These are phyloP conservation scores for Lota lota DNA, from an alignment of 2,113 vertebrate genomes.

Conservation along the genomic window DNA sequence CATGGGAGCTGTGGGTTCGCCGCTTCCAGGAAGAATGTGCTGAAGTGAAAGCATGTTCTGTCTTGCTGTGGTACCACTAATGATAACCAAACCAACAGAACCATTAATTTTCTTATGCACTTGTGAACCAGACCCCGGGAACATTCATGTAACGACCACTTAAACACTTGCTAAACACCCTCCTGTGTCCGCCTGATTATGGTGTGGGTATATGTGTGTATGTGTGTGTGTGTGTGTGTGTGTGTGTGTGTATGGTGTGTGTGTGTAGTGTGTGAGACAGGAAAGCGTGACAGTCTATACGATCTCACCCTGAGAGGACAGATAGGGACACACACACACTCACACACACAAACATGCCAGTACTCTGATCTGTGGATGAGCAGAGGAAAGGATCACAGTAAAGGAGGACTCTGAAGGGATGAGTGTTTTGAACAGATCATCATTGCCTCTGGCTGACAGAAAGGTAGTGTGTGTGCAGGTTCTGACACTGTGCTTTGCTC, in stretches of 20 bases:
- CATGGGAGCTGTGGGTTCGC: background rate
- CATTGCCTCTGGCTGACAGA: no score
- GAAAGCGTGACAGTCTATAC: background rate
- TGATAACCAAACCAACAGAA: constrained; percentile 5
- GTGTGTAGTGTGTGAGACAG: background rate
- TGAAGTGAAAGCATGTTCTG: constrained; percentile 26
- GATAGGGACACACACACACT: no score
- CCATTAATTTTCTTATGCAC: constrained; percentile 8
- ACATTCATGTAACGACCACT: background rate
- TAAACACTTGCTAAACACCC: background rate
- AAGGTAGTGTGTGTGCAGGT: background rate
- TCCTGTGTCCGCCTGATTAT: constrained; percentile 20
- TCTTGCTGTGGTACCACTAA: background rate
- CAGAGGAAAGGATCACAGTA: background rate
- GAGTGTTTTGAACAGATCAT: no score
- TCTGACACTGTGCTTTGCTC: constrained; percentile 56
- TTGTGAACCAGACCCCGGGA: background rate
- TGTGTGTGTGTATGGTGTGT: constrained; percentile 8
- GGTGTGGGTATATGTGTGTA: background rate
- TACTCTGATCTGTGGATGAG: background rate
- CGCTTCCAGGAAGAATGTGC: background rate
- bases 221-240: background rate
- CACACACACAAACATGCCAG: background rate
- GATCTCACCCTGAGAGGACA: background rate
- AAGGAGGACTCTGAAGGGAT: no score